These are phyloP conservation scores for Alethe castanea DNA, from an alignment of 2,113 vertebrate genomes.

Conservation along the genomic window DNA sequence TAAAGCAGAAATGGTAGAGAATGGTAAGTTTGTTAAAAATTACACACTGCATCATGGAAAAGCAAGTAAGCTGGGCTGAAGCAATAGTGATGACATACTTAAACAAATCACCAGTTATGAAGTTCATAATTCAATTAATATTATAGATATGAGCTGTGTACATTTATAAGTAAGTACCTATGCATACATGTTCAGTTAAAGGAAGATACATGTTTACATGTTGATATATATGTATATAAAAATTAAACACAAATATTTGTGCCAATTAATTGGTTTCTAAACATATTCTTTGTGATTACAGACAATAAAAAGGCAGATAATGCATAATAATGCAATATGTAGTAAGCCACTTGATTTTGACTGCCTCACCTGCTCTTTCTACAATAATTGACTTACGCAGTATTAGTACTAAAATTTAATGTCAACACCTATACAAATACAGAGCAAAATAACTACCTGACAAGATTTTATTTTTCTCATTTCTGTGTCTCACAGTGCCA, in stretches of 20 bases:
- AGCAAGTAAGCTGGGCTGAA: background rate
- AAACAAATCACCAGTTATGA: background rate
- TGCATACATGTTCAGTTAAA: background rate
- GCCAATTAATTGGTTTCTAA: background rate
- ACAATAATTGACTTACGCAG: background rate
- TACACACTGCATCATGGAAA: background rate
- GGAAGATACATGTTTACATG: background rate
- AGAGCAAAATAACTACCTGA: background rate
- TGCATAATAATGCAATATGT: fast-evolving
- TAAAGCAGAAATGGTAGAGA: background rate
- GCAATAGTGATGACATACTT: background rate
- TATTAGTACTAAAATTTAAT: background rate
- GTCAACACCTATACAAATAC: background rate
- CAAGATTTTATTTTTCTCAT: background rate
- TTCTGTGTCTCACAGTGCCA: background rate
- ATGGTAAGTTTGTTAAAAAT: background rate
- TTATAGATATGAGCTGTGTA: background rate
- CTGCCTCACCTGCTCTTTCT: background rate
- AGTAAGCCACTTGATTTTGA: background rate
- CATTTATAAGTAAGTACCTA: background rate
- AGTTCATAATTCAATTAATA: background rate
- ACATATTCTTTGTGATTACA: background rate
- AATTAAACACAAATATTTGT: background rate
- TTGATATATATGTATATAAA: background rate
- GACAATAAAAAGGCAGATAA: background rate